Evolutionary conservation across 2,797 vertebrate species (phyloP).

Genomic region (Tachyglossus aculeatus): DNA sequence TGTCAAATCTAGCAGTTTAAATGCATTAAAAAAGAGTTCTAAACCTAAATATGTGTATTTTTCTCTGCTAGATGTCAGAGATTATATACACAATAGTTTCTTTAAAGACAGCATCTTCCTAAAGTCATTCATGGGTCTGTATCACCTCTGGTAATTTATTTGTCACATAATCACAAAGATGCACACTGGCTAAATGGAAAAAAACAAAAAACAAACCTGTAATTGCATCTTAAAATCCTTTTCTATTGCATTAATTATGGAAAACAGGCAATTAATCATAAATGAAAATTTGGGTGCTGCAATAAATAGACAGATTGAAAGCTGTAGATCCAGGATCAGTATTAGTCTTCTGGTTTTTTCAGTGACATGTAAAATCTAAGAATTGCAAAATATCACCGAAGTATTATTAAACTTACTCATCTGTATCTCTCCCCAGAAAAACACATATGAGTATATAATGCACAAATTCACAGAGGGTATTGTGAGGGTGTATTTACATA

Average conservation of each 20-base stretch:
- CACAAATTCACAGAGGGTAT: constrained; percentile 24
- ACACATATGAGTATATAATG: constrained; percentile 51
- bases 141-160: too few species aligned
- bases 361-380: constrained; percentile 6
- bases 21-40: constrained; percentile 50
- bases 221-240: background rate
- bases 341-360: constrained; percentile 20
- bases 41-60: constrained; percentile 36
- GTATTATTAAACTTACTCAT: constrained; percentile 66
- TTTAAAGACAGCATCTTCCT: constrained; percentile 80
- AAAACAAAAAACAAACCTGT: background rate
- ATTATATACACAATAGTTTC: constrained; percentile 77
- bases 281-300: constrained; percentile 19
- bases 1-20: constrained; percentile 21
- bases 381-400: constrained; percentile 28
- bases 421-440: constrained; percentile 59
- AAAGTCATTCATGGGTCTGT: constrained; percentile 68
- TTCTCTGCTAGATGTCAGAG: constrained; percentile 70
- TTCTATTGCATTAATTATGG: background rate
- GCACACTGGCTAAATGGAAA: constrained; percentile 59
- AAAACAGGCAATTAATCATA: constrained; percentile 17
- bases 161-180: constrained; percentile 69
- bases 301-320: constrained; percentile 34
- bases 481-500: constrained; percentile 24
- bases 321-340: constrained; percentile 38